Conservation (phyloP, 2,888 invertebrate genomes). For the Nasonia oneida region DNA sequence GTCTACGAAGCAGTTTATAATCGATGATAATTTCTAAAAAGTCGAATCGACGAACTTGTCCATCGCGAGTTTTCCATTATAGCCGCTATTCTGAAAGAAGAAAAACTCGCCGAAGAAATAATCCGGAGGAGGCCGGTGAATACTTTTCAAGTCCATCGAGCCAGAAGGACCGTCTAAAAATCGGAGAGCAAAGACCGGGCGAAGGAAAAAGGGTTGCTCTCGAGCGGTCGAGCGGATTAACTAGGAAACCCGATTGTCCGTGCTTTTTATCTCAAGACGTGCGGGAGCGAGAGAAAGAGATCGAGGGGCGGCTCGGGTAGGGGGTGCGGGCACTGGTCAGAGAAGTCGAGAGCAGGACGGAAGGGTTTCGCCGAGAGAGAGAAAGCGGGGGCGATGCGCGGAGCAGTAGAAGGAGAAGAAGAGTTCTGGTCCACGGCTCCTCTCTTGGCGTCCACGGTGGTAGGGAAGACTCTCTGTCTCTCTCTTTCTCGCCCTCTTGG, state of each 20-base stretch:
- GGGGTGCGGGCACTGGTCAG: conserved; percentile 35
- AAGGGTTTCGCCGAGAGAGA: conserved; percentile 23
- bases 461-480: conserved; percentile 27
- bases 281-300: conserved; percentile 17
- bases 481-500: conserved; percentile 1
- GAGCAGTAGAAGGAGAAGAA: conserved; percentile 39
- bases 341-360: conserved; percentile 37
- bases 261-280: conserved; percentile 78
- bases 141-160: conserved; percentile 16
- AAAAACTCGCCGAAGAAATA: not conserved
- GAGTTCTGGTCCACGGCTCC: conserved; percentile 13
- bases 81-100: not conserved
- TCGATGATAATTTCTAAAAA: too few relatives aligned
- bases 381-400: conserved; percentile 24
- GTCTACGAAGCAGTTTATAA: too few relatives aligned
- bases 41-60: too few relatives aligned
- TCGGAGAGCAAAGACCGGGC: conserved; percentile 63
- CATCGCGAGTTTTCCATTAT: not conserved
- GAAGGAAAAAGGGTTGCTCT: conserved; percentile 59
- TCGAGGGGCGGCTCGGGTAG: conserved; percentile 61
- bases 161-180: conserved; percentile 56
- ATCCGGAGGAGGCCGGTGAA: not conserved
- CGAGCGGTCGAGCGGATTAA: conserved; percentile 74
- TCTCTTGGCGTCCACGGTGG: not conserved
- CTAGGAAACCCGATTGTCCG: conserved; percentile 77